Evolutionary conservation across 2,888 invertebrate species (phyloP), one percentile per base, ranked within the genome.

Genomic region (Pammene fasciana): DNA sequence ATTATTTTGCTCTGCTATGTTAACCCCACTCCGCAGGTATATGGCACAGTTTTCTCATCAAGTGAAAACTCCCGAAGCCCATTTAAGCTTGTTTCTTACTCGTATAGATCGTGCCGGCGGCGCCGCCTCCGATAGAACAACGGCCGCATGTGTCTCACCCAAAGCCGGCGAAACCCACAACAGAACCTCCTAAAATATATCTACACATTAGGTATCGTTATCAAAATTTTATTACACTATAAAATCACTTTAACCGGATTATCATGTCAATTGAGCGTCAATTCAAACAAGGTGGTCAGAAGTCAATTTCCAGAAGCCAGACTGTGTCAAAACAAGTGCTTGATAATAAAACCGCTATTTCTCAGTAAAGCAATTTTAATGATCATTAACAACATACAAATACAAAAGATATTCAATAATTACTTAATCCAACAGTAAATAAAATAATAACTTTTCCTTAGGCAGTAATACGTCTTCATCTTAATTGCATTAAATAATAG

Each of bases 51-150:
- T 48, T 16, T 5, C 14, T 16, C 16, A 16, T 48, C 16, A 16
- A 48, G 5, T 0, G 34, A 26, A 54, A 2, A 26, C 52, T 34
- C 26, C 26, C n/a, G 16, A 34, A 6, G 57, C 18, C 7, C 41
- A 43, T 43, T 57, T 57, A 13, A 57, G 7, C 43, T 11, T 43
- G 16, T 16, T 45, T 26, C 36, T 41, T 11, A 45, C 3, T 59
- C 18, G 26, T 26, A 10, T 45, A 43, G 45, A 93, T 11, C 96
- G 84, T 46, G 46, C 14, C 4, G 26, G 26, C 45, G 59, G 6
- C 60, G 60, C n/a, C 60, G 18, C 57, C 43, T 18, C 16, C 57
- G 36, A 36, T 46, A 46, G 46, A 60, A 60, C 46, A 60, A 46
- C 14, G 14, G 14, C n/a, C 60, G 60, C 46, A 48, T 36, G 38